Evolutionary conservation across 2,888 invertebrate species (phyloP), one percentile per base, ranked within the genome.

Genomic region (Eutolmus rufibarbis): DNA sequence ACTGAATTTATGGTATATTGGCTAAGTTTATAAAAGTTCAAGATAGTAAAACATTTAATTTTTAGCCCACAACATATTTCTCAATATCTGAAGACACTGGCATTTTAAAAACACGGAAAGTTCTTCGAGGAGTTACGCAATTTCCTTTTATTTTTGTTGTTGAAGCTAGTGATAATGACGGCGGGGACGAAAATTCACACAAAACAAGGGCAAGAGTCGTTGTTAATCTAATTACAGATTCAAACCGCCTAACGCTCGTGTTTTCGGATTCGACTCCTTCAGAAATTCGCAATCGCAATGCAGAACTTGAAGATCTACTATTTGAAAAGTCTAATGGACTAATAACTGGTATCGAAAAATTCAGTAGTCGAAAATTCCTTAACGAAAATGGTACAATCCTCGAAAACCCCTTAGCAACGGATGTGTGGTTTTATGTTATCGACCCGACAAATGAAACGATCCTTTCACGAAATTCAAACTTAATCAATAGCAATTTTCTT

Each of bases 351-450:
- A 94, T 98, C 76, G 98, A 98, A 91, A 96, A 96, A 89, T 94
- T 98, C n/a, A 95, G 96, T n/a, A 94, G 96, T 1, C 94, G 96
- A 86, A 96, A 96, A 91, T 95, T 94, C 89, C 91, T 96, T 12
- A 95, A 95, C 14, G 95, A 94, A 82, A 97, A 97, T 91, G 96
- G 96, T 5, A 96, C 96, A 0, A 92, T 97, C 28, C 93, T 92
- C 51, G 95, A 94, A 88, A 96, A 97, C 91, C 93, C 94, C 0
- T 94, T 94, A 7, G 97, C 96, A 8, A 97, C 97, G 0, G 97
- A 98, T 90, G 95, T 97, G 7, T 97, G 97, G 97, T 95, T 98
- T 91, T 97, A 97, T 90, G 94, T 96, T 0, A 94, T 98, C 2
- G 97, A 98, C 92, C 97, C 97, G 0, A 94, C 93, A 86, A 95